Percentiles rank a stretch among this genome's conserved stretches.
Conservation (phyloP, 2,797 vertebrate species). For the Sebastes reedi region DNA sequence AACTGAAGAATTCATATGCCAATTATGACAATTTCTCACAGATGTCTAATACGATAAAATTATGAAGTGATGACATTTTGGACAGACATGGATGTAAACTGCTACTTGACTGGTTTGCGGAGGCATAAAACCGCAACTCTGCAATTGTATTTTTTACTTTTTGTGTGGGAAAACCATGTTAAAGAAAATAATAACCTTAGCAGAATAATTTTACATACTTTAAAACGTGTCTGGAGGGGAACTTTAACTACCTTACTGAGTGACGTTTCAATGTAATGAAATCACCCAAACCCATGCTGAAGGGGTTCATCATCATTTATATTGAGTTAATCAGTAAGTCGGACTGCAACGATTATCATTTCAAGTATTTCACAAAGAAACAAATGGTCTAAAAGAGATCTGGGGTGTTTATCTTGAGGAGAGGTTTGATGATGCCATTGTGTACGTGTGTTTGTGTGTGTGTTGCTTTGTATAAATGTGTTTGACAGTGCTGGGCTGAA, state of each 20-base stretch:
- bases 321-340: background rate
- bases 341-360: background rate
- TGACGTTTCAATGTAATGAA: background rate
- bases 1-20: background rate
- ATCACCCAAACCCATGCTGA: background rate
- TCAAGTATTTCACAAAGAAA: background rate
- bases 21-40: background rate
- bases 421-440: background rate
- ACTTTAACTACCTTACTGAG: background rate
- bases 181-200: background rate
- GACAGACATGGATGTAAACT: background rate
- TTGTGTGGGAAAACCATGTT: background rate
- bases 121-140: background rate
- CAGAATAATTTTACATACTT: background rate
- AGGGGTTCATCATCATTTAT: background rate
- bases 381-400: background rate
- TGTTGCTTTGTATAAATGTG: constrained; percentile 23
- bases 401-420: background rate
- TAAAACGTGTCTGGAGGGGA: background rate
- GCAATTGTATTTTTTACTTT: background rate
- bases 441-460: background rate
- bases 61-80: background rate
- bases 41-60: background rate
- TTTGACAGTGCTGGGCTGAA: constrained; percentile 88
- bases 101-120: background rate